Conservation (phyloP, 2,888 invertebrate genomes). For the Drosophila anomalata region DNA sequence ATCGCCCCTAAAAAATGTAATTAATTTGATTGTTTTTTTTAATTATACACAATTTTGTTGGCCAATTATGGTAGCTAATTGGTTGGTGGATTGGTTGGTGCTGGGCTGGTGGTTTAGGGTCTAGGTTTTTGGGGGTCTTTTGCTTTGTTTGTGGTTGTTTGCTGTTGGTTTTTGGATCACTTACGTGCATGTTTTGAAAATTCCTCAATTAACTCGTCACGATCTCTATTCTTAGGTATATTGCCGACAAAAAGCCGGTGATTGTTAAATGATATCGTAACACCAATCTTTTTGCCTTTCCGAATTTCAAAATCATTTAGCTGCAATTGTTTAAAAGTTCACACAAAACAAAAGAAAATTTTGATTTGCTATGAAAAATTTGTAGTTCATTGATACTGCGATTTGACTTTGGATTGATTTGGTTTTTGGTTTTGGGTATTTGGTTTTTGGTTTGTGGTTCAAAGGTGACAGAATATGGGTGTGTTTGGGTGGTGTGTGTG, state of each 20-base stretch:
- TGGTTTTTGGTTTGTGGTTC: constrained; percentile 25
- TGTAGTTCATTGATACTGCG: constrained; percentile 62
- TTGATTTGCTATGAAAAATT: constrained; percentile 80
- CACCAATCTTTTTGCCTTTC: constrained; percentile 99
- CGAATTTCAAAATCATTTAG: constrained; percentile 99
- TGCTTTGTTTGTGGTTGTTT: constrained; percentile 45
- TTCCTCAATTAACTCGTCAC: constrained; percentile 99
- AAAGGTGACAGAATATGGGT: constrained; percentile 18
- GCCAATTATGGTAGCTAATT: constrained; percentile 61
- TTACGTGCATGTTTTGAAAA: constrained; percentile 99
- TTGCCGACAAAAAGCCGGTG: constrained; percentile 99
- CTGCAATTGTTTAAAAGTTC: constrained; percentile 93
- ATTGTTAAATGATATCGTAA: constrained; percentile 99
- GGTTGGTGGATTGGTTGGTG: constrained; percentile 28
- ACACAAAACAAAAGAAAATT: constrained; percentile 82
- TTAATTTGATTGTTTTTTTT: neutral
- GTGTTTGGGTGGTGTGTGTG: neutral
- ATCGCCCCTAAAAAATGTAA: constrained; percentile 72
- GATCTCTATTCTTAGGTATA: constrained; percentile 99
- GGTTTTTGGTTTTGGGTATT: constrained; percentile 32
- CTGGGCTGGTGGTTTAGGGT: constrained; percentile 36
- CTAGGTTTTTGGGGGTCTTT: constrained; percentile 29
- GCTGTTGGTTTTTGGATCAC: constrained; percentile 84
- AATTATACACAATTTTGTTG: constrained; percentile 28
- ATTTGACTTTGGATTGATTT: constrained; percentile 50